These are phyloP conservation scores for Pogonomyrmex barbatus DNA, from an alignment of 1,140 invertebrate genomes.

Conservation along the genomic window DNA sequence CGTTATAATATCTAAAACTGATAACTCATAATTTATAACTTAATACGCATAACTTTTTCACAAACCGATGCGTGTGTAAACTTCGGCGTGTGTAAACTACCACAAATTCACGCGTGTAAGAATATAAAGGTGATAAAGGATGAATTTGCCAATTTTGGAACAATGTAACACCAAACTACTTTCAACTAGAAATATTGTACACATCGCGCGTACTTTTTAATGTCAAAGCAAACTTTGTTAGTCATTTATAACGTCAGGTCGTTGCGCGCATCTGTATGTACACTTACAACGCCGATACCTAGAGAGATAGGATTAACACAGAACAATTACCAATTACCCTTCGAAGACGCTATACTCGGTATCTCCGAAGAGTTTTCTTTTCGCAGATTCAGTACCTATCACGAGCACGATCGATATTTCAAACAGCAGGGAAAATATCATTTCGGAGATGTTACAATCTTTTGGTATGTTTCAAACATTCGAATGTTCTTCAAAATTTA, in stretches of 20 bases:
- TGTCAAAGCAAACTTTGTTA: constrained; percentile 58
- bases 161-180: constrained; percentile 60
- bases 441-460: background rate
- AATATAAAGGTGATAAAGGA: constrained; percentile 36
- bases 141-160: constrained; percentile 57
- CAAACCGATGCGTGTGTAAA: constrained; percentile 4
- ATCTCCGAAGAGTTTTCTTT: background rate
- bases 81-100: constrained; percentile 10
- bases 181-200: constrained; percentile 57
- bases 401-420: constrained; percentile 23
- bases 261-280: constrained; percentile 53
- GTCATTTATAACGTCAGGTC: constrained; percentile 52
- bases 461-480: background rate
- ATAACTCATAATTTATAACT: background rate
- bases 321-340: constrained; percentile 18
- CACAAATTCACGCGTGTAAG: constrained; percentile 7
- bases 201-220: constrained; percentile 56
- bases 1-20: constrained; percentile 24
- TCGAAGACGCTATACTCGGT: background rate
- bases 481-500: background rate
- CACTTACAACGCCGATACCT: constrained; percentile 35
- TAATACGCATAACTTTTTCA: background rate
- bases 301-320: constrained; percentile 1
- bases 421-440: background rate
- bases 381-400: constrained; percentile 23